phyloP scores from a whole-genome alignment of 1,140 invertebrate species.

The Ceratoteleas bidentatus region DNA sequence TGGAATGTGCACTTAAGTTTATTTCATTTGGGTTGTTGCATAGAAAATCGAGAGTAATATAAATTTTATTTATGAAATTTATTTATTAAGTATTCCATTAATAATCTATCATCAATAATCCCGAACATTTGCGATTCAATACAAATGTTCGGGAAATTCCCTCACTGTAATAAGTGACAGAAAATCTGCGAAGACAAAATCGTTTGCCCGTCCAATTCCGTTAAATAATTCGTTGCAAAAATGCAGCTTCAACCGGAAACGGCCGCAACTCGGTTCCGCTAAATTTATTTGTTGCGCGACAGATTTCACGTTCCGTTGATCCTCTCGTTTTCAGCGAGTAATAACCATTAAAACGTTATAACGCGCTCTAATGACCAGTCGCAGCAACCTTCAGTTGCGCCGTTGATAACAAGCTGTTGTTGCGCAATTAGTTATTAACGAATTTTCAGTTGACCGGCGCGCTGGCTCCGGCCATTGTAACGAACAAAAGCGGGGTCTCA shows the following conservation, averaged over 20 bases:
- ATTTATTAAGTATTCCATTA: too few species aligned
- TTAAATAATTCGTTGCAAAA: background rate
- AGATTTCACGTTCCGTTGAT: slow-evolving; percentile 59
- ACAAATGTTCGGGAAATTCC: too few species aligned
- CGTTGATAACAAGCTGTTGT: slow-evolving; percentile 63
- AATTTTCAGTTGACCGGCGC: slow-evolving; percentile 51
- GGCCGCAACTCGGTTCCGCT: slow-evolving; percentile 19
- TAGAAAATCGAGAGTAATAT: too few species aligned
- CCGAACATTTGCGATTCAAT: too few species aligned
- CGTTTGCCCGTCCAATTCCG: background rate
- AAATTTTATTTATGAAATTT: too few species aligned
- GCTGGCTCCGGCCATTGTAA: slow-evolving; percentile 36
- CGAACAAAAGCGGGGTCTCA: slow-evolving; percentile 55
- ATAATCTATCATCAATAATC: too few species aligned
- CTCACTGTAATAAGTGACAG: too few species aligned
- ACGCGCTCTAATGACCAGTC: slow-evolving; percentile 61
- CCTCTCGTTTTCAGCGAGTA: slow-evolving; percentile 56
- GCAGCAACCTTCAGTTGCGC: slow-evolving; percentile 56
- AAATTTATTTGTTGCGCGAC: slow-evolving; percentile 41
- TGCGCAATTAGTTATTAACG: slow-evolving; percentile 63
- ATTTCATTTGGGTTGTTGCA: too few species aligned
- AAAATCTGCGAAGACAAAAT: too few species aligned
- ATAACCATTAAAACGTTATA: slow-evolving; percentile 67
- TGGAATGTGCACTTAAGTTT: too few species aligned
- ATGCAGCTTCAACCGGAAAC: slow-evolving; percentile 1